phyloP scores from a whole-genome alignment of 2,888 invertebrate species.

The Phoenoteleia sp. region DNA sequence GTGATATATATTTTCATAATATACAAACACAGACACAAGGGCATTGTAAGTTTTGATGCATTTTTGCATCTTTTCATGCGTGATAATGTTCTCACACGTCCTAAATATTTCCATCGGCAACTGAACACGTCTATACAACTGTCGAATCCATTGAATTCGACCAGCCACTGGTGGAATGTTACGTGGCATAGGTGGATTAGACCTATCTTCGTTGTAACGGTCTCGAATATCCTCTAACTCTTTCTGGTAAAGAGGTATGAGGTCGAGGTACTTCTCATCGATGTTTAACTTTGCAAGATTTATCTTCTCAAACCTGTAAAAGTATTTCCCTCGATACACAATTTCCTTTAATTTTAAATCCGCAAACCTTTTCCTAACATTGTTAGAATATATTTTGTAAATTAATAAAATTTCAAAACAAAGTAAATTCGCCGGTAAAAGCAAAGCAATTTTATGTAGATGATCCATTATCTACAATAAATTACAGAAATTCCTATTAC shows the following conservation, averaged over 20 bases:
- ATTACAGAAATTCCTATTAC: too few relatives aligned
- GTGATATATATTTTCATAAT: constrained; percentile 95
- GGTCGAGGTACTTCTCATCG: constrained; percentile 92
- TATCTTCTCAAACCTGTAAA: constrained; percentile 91
- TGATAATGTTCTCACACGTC: constrained; percentile 87
- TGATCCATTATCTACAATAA: too few relatives aligned
- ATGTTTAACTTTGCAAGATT: constrained; percentile 91
- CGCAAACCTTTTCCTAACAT: too few relatives aligned
- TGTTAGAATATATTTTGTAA: too few relatives aligned
- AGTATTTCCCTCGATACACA: too few relatives aligned
- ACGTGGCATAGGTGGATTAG: constrained; percentile 91
- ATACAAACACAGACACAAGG: constrained; percentile 92
- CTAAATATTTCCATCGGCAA: constrained; percentile 91
- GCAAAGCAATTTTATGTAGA: too few relatives aligned
- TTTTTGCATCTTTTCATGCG: constrained; percentile 90
- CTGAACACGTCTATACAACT: constrained; percentile 91
- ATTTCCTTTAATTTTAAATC: too few relatives aligned
- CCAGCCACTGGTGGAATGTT: constrained; percentile 94
- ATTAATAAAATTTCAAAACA: too few relatives aligned
- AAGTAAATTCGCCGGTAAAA: too few relatives aligned
- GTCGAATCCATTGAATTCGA: constrained; percentile 94
- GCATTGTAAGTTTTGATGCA: constrained; percentile 93
- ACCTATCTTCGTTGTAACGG: constrained; percentile 93
- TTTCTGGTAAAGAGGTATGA: constrained; percentile 89
- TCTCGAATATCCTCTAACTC: constrained; percentile 92